phyloP scores from a whole-genome alignment of 1,140 invertebrate species.

The Danaus plexippus region DNA sequence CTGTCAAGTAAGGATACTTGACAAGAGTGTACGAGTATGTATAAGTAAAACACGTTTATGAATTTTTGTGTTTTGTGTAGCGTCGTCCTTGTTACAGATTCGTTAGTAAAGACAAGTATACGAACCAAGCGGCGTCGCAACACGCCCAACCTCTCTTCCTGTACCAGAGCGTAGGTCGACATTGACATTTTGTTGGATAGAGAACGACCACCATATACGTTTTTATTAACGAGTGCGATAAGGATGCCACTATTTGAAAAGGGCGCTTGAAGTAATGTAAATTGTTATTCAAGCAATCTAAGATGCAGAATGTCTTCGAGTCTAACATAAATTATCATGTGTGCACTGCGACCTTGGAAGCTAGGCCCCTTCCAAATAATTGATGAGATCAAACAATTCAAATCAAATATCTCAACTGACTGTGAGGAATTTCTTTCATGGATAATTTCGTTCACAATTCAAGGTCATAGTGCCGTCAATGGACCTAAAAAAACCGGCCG shows the following conservation, averaged over 20 bases:
- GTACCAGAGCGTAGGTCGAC: conserved; percentile 38
- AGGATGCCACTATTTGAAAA: conserved; percentile 30
- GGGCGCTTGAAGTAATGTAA: conserved; percentile 35
- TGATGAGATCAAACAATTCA: conserved; percentile 2
- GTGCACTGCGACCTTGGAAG: conserved; percentile 44
- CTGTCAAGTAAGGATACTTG: too few species aligned
- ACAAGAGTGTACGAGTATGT: too few species aligned
- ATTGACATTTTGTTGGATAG: conserved; percentile 54
- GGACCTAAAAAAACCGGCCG: too few species aligned
- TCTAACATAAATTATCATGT: conserved; percentile 34
- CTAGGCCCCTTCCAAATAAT: conserved; percentile 46
- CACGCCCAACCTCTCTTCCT: conserved; percentile 51
- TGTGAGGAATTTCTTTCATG: too few species aligned
- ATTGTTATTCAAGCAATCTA: conserved; percentile 6
- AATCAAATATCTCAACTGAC: too few species aligned
- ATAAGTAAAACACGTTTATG: too few species aligned
- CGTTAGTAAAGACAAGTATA: conserved; percentile 22
- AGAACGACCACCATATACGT: conserved; percentile 16
- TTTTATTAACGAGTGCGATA: conserved; percentile 19
- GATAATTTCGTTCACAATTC: too few species aligned
- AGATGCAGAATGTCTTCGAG: conserved; percentile 21
- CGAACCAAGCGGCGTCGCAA: conserved; percentile 27
- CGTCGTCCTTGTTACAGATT: conserved; percentile 45
- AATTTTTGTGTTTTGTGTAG: background rate
- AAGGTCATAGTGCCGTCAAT: too few species aligned